Evolutionary conservation across 2,113 vertebrate species (phyloP), one percentile per base, ranked within the genome.

Genomic region (Mystacornis crossleyi): DNA sequence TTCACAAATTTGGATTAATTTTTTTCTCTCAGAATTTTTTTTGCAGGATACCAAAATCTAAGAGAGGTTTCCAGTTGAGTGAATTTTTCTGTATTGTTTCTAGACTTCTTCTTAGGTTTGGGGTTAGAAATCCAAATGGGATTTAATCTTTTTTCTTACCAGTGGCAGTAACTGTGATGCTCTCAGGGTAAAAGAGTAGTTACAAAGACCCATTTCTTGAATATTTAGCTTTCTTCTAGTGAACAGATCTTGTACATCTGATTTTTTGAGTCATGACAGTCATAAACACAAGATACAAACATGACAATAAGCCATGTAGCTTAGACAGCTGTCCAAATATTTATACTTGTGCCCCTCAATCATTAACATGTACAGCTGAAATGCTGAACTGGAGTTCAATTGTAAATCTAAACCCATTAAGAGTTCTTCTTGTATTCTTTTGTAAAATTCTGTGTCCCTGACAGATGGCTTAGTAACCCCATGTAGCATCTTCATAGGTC

Each of bases 251-350:
- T 28, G 26, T 73, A 14, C 12, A 24, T 82, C 9, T 54, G 38
- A 62, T 62, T 67, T 87, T 64, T 80, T 70, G 15, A 86, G 60
- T 67, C 26, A 12, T 10, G 55, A 42, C 38, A 62, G 23, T 54
- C 18, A 2, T 42, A 81, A 92, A 36, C 1, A 14, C 75, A 84
- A 90, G 81, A 67, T 34, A 48, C 8, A 89, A 93, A 64, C 80
- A 74, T 18, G 48, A 31, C 82, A 92, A 71, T 43, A 74, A 94
- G 31, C 43, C 61, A 28, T 81, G n/a, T 74, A 86, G 65, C 61
- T 78, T 40, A 67, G 90, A 62, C 90, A 96, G 67, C 79, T 95
- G 79, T 96, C 82, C 88, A 83, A 61, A 90, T 92, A 89, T 94
- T 96, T 83, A 40, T 86, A 34, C 43, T 64, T 48, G 38, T 73